Evolutionary conservation across 2,797 vertebrate species (phyloP).

Genomic region (Aulostomus chinensis): DNA sequence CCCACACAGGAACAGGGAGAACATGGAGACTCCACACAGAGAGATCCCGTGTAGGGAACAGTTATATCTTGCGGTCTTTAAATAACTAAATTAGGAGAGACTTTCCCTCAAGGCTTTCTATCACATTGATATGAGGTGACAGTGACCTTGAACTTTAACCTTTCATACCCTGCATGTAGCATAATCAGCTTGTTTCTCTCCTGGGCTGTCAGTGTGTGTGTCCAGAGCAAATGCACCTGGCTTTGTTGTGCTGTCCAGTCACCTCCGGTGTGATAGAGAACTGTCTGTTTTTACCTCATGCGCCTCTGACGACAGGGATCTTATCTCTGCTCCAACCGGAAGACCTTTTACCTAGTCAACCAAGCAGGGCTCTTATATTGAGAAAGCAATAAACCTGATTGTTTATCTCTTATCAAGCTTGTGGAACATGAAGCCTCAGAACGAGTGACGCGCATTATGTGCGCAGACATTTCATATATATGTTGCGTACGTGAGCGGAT

Average conservation of each 20-base stretch:
- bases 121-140: no score
- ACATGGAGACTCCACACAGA: no score
- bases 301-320: slow-evolving; percentile 37
- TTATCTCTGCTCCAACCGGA: slow-evolving; percentile 34
- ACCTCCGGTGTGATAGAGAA: slow-evolving; percentile 26
- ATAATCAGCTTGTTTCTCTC: slow-evolving; percentile 18
- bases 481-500: slow-evolving; percentile 3
- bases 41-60: no score
- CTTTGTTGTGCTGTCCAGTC: slow-evolving; percentile 20
- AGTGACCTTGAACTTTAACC: no score
- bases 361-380: slow-evolving; percentile 24
- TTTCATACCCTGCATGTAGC: no score
- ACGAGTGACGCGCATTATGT: slow-evolving; percentile 13
- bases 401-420: slow-evolving; percentile 35
- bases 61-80: no score
- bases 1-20: no score
- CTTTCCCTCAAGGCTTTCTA: no score
- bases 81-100: no score
- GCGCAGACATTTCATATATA: slow-evolving; percentile 33
- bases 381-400: slow-evolving; percentile 38
- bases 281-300: slow-evolving; percentile 21
- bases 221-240: slow-evolving; percentile 51
- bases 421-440: slow-evolving; percentile 10
- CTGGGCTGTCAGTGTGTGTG: slow-evolving; percentile 11
- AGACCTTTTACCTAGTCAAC: slow-evolving; percentile 16